phyloP scores from a whole-genome alignment of 2,888 invertebrate species.

The Mythimna loreyi region DNA sequence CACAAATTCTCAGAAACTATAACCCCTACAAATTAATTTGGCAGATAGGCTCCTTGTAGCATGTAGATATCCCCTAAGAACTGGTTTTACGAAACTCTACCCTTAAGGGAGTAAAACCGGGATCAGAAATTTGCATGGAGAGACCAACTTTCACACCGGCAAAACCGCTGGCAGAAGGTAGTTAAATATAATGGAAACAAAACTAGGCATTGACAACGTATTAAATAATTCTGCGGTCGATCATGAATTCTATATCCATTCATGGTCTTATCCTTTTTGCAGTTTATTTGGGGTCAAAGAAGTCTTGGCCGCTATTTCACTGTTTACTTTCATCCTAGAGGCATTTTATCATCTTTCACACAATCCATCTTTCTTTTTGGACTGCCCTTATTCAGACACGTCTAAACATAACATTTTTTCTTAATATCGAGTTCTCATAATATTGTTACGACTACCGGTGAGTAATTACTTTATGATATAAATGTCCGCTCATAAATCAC shows the following conservation, averaged over 20 bases:
- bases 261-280: neutral
- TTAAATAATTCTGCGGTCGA: conserved; percentile 19
- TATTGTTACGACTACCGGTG: neutral
- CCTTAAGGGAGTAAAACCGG: too few species aligned
- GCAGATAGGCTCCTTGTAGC: too few species aligned
- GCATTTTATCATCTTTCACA: neutral
- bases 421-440: neutral
- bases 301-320: neutral
- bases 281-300: conserved; percentile 5
- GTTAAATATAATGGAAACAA: too few species aligned
- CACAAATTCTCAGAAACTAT: too few species aligned
- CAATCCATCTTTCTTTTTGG: neutral
- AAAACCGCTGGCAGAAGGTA: too few species aligned
- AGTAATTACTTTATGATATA: neutral
- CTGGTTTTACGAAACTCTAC: too few species aligned
- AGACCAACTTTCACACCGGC: too few species aligned
- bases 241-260: conserved; percentile 23
- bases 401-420: neutral
- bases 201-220: conserved; percentile 2
- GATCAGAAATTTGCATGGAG: too few species aligned
- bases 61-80: too few species aligned
- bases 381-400: neutral
- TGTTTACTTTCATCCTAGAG: neutral
- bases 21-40: too few species aligned
- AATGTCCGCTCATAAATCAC: neutral